Percentiles rank a stretch among this genome's conserved stretches.
Conservation (phyloP, 2,888 invertebrate species). For the Hypolimnas misippus region DNA sequence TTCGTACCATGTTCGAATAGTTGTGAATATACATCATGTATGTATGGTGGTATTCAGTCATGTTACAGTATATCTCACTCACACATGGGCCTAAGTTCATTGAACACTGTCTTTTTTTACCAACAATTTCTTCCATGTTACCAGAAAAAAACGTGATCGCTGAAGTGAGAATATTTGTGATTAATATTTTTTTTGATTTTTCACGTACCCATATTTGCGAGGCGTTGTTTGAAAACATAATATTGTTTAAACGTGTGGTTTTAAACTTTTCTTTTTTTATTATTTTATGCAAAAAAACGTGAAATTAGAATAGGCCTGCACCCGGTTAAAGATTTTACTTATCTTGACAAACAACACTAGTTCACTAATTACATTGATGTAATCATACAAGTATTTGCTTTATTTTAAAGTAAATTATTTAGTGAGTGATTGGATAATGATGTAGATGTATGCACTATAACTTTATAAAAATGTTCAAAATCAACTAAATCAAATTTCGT, state of each 20-base stretch:
- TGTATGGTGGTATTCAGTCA: conserved; percentile 18
- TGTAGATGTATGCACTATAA: no score
- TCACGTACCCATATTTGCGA: background rate
- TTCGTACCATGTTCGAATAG: conserved; percentile 25
- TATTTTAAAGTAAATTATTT: no score
- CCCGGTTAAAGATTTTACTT: no score
- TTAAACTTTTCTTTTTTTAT: no score
- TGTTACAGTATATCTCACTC: conserved; percentile 22
- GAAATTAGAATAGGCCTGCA: no score
- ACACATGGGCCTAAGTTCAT: conserved; percentile 33
- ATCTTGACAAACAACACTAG: no score
- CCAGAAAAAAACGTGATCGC: conserved; percentile 19
- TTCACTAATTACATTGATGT: no score
- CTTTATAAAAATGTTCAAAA: background rate
- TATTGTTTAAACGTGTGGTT: background rate
- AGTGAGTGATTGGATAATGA: no score
- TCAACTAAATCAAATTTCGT: background rate
- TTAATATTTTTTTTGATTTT: conserved; percentile 21
- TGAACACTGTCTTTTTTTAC: conserved; percentile 31
- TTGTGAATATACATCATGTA: conserved; percentile 19
- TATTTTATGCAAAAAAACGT: no score
- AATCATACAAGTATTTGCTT: no score
- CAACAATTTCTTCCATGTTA: conserved; percentile 26
- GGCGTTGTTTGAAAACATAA: background rate
- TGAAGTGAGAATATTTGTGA: conserved; percentile 21